Conservation (phyloP, 1,140 invertebrate genomes). For the Drosophila parabipectinata region DNA sequence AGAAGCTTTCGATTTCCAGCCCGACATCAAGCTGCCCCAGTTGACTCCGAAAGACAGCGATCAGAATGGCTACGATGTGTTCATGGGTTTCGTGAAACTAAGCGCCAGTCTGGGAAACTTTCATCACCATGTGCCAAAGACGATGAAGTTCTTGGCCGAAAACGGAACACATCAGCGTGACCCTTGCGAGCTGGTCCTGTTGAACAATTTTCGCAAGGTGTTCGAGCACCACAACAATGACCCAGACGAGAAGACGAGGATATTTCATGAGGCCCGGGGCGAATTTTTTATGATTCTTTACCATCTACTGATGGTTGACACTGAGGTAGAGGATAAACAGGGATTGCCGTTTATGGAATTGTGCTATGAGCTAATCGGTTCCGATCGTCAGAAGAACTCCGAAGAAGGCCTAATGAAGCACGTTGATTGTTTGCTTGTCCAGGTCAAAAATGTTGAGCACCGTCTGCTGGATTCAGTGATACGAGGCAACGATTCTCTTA, state of each 20-base stretch:
- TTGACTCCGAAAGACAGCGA: neutral
- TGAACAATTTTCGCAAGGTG: slow-evolving; percentile 15
- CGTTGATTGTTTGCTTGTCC: slow-evolving; percentile 4
- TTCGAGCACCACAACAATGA: neutral
- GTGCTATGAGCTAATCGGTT: slow-evolving; percentile 25
- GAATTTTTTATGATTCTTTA: slow-evolving; percentile 41
- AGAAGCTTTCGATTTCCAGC: neutral
- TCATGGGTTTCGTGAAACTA: slow-evolving; percentile 12
- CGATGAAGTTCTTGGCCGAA: neutral
- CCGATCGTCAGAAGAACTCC: neutral
- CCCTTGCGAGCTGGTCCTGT: neutral
- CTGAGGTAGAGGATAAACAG: slow-evolving; percentile 5
- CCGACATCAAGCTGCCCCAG: neutral
- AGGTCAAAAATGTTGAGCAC: neutral
- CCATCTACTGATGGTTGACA: slow-evolving; percentile 9
- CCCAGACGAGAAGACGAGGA: neutral
- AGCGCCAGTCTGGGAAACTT: slow-evolving; percentile 19
- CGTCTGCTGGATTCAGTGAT: neutral
- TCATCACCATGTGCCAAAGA: slow-evolving; percentile 1
- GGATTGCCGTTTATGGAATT: slow-evolving; percentile 15
- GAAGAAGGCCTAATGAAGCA: neutral
- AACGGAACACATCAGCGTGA: no score
- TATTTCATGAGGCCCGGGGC: neutral
- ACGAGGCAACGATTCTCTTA: neutral
- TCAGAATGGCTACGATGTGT: neutral